A percentile compares a stretch with the other conserved stretches of the same genome.
phyloP scores from a whole-genome alignment of 2,888 invertebrate species.

The Andricus curvator region DNA sequence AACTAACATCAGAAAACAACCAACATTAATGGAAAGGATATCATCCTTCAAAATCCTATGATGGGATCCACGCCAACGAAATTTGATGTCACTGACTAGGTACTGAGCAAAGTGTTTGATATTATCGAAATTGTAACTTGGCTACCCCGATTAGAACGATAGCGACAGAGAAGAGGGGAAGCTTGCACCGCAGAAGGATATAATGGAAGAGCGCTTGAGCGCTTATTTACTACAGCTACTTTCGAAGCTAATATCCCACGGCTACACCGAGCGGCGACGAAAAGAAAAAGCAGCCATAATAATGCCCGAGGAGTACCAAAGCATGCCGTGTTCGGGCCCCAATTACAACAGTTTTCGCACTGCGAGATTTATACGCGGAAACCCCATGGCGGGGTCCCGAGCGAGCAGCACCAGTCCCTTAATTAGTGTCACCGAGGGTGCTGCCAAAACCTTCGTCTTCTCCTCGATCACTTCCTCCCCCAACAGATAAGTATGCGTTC shows the following conservation, averaged over 20 bases:
- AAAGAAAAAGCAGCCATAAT: constrained; percentile 50
- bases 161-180: constrained; percentile 28
- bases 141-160: not conserved
- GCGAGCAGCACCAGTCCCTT: constrained; percentile 47
- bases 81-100: not conserved
- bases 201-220: constrained; percentile 54
- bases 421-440: constrained; percentile 50
- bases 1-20: not conserved
- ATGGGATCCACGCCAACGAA: too few relatives aligned
- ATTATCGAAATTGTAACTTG: constrained; percentile 12
- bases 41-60: not conserved
- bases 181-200: constrained; percentile 45
- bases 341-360: constrained; percentile 63
- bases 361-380: constrained; percentile 54
- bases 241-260: constrained; percentile 62
- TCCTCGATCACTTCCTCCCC: constrained; percentile 6
- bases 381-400: constrained; percentile 28
- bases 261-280: constrained; percentile 45
- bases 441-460: constrained; percentile 3
- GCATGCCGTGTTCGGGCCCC: constrained; percentile 49
- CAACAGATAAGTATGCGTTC: not conserved
- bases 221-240: constrained; percentile 59
- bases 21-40: not conserved
- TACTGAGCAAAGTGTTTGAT: not conserved
- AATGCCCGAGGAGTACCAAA: constrained; percentile 47